Percentiles rank a stretch among this genome's conserved stretches.
Conservation (phyloP, 2,113 vertebrate genomes). For the Lepus americanus region DNA sequence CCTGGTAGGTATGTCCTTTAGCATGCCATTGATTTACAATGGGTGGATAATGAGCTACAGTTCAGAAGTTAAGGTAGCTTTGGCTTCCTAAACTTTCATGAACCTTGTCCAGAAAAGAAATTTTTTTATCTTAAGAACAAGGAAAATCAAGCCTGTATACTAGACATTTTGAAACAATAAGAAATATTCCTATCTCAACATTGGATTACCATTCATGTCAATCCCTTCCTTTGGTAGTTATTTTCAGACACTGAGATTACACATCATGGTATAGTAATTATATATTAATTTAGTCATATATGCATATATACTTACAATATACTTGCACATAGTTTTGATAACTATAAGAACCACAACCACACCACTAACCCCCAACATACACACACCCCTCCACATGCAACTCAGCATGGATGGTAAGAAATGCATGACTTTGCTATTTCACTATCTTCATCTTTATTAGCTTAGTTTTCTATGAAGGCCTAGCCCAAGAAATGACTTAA, state of each 20-base stretch:
- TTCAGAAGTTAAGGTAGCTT: too few relatives aligned
- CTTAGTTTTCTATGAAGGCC: not conserved
- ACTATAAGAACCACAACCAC: not conserved
- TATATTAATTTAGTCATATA: not conserved
- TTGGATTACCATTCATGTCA: not conserved
- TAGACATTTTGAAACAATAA: too few relatives aligned
- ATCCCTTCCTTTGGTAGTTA: not conserved
- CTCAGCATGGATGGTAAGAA: not conserved
- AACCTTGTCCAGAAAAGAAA: too few relatives aligned
- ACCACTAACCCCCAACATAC: not conserved
- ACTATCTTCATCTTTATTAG: not conserved
- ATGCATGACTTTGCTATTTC: not conserved
- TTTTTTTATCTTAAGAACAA: too few relatives aligned
- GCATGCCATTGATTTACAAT: too few relatives aligned
- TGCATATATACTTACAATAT: not conserved
- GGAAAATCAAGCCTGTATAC: too few relatives aligned
- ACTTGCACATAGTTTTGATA: not conserved
- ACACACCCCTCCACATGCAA: not conserved
- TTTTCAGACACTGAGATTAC: not conserved
- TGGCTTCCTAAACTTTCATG: too few relatives aligned
- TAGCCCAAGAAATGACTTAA: not conserved
- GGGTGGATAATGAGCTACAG: too few relatives aligned
- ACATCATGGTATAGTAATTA: not conserved
- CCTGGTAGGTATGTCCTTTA: too few relatives aligned
- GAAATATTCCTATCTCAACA: too few relatives aligned